Conservation (phyloP, 2,113 vertebrate species). For the Ciconia boyciana region DNA sequence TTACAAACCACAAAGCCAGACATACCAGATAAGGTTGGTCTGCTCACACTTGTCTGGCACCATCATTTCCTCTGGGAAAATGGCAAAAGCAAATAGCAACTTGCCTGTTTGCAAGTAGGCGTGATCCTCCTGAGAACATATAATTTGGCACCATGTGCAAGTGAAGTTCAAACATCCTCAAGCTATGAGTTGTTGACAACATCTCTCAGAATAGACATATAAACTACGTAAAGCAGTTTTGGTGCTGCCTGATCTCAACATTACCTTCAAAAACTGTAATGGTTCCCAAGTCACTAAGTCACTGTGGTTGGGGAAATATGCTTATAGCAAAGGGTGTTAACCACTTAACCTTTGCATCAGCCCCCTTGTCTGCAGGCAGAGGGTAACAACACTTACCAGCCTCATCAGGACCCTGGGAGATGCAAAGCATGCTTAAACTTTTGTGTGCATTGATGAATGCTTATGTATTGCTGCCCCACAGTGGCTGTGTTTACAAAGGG, state of each 20-base stretch:
- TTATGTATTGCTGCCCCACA: not conserved
- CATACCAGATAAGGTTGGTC: not conserved
- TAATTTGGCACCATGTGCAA: not conserved
- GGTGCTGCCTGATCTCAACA: not conserved
- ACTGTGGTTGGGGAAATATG: not conserved
- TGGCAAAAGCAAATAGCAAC: constrained; percentile 50
- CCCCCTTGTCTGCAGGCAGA: not conserved
- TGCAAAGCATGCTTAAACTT: not conserved
- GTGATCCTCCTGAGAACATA: constrained; percentile 36
- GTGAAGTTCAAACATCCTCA: not conserved
- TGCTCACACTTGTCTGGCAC: constrained; percentile 58
- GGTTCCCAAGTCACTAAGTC: not conserved
- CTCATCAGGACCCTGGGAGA: not conserved
- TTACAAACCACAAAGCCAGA: constrained; percentile 8
- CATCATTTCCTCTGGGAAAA: constrained; percentile 55
- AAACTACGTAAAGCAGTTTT: not conserved
- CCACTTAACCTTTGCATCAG: not conserved
- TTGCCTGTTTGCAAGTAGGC: constrained; percentile 45
- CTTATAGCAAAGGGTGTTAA: not conserved
- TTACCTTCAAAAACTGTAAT: not conserved
- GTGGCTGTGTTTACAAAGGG: not conserved
- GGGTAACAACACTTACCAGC: not conserved
- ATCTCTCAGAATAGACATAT: not conserved
- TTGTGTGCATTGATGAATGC: not conserved
- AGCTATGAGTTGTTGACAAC: constrained; percentile 36